These are phyloP conservation scores for Serranus cabrilla DNA, from an alignment of 2,797 vertebrate species.

Conservation along the genomic window DNA sequence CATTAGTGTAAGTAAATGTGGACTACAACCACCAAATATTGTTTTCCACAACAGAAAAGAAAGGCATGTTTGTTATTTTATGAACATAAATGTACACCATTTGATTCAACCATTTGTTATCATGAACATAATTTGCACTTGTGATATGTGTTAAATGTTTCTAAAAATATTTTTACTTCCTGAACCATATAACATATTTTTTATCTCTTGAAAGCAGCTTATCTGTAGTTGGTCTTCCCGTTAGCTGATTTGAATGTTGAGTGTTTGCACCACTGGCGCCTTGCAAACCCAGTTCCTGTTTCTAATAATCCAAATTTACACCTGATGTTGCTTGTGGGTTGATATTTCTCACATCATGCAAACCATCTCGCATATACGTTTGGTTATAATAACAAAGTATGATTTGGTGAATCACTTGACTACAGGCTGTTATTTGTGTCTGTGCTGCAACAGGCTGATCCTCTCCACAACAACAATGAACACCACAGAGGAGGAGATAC, in stretches of 20 bases:
- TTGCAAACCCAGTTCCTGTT: conserved; percentile 34
- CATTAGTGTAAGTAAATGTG: background rate
- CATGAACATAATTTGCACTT: background rate
- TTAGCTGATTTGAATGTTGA: background rate
- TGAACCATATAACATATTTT: background rate
- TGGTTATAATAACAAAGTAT: background rate
- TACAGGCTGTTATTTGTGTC: conserved; percentile 24
- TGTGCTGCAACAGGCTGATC: conserved; percentile 48
- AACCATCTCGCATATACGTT: background rate
- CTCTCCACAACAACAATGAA: conserved; percentile 63
- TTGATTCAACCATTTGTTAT: background rate
- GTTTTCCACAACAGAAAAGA: background rate
- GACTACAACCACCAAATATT: background rate
- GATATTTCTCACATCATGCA: too few species aligned
- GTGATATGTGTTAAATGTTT: background rate
- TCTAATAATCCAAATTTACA: background rate
- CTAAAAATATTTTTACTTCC: background rate
- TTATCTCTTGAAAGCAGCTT: too few species aligned
- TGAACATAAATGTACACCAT: background rate
- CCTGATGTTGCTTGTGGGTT: background rate
- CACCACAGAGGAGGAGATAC: conserved; percentile 40
- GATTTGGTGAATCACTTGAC: background rate
- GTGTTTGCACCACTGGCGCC: fast-evolving
- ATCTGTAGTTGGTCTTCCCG: too few species aligned
- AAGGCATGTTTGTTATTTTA: background rate